Percentiles rank a stretch among this genome's conserved stretches.
Conservation (phyloP, 2,113 vertebrate species). For the Physeter macrocephalus region DNA sequence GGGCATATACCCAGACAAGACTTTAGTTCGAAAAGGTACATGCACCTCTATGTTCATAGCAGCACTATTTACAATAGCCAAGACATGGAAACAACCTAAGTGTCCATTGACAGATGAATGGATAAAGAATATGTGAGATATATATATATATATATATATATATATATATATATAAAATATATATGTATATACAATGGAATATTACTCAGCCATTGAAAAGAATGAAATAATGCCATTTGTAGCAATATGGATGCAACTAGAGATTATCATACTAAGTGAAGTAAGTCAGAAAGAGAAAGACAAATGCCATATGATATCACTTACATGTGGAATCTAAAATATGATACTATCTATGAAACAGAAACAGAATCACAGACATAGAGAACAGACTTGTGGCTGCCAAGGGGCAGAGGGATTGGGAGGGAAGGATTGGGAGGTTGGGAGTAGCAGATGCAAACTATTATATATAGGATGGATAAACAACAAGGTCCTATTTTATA, state of each 20-base stretch:
- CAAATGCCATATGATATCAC: neutral
- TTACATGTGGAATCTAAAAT: neutral
- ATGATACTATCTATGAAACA: neutral
- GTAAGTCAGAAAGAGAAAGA: neutral
- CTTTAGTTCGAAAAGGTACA: neutral
- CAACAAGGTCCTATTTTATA: no score
- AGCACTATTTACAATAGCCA: neutral
- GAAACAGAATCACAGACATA: no score
- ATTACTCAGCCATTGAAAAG: no score
- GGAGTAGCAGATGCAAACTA: no score
- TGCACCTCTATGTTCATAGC: no score
- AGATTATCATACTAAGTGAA: neutral
- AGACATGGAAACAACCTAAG: neutral
- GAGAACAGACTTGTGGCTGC: no score
- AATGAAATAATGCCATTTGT: no score
- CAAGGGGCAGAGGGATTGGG: no score
- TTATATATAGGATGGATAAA: no score
- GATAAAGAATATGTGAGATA: neutral
- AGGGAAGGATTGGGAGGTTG: no score
- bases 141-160: neutral
- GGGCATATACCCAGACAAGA: neutral
- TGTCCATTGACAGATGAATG: fast-evolving
- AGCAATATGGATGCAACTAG: neutral
- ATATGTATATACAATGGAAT: no score
- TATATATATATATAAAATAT: no score